These are phyloP conservation scores for Dryoscopus gambensis DNA, from an alignment of 2,113 vertebrate species.

Conservation along the genomic window DNA sequence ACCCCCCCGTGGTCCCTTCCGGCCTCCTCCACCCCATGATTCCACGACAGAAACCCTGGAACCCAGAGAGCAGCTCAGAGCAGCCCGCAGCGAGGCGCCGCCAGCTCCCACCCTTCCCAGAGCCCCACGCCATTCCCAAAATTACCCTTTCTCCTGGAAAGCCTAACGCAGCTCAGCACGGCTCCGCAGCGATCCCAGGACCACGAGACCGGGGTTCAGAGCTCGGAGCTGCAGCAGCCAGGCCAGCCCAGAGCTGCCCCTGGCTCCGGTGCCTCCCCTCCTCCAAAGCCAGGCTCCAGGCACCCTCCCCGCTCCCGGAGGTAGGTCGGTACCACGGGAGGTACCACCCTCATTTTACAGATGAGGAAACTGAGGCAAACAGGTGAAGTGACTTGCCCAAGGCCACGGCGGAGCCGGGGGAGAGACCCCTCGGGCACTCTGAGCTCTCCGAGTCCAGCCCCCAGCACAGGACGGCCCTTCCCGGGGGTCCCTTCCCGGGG, in stretches of 20 bases:
- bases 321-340: conserved; percentile 54
- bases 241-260: not conserved
- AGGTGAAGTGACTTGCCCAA: conserved; percentile 50
- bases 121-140: rapidly evolving
- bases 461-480: not conserved
- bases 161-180: not conserved
- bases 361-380: conserved; percentile 65
- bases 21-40: not conserved
- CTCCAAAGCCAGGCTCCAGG: not conserved
- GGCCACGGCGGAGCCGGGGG: not conserved
- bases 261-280: not conserved
- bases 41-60: rapidly evolving
- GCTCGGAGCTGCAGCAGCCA: not conserved
- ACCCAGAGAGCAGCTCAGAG: not conserved
- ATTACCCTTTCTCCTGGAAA: rapidly evolving
- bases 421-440: not conserved
- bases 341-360: conserved; percentile 61
- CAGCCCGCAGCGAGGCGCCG: rapidly evolving
- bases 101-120: not conserved
- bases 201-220: rapidly evolving
- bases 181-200: rapidly evolving
- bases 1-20: not conserved
- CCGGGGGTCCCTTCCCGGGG: not conserved
- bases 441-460: not conserved
- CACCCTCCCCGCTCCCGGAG: not conserved